Evolutionary conservation across 2,888 invertebrate genomes (phyloP).

Genomic region (Polydrusus tereticollis): DNA sequence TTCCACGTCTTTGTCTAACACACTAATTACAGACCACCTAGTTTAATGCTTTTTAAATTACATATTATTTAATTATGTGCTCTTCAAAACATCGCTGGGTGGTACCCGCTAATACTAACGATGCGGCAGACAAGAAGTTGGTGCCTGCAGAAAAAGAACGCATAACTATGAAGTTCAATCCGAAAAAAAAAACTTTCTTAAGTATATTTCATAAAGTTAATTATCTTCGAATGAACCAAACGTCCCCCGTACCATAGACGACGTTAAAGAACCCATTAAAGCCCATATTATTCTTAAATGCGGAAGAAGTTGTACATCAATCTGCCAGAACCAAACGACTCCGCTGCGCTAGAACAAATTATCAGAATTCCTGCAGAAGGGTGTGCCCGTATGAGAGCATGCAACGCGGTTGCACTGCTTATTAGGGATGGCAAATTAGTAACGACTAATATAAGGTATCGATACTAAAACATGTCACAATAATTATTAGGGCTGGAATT

Average conservation of each 20-base stretch:
- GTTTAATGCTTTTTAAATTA: slow-evolving; percentile 8
- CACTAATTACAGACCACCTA: background rate
- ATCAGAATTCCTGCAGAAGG: slow-evolving; percentile 8
- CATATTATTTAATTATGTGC: background rate
- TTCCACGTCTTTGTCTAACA: background rate
- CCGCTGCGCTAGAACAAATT: slow-evolving; percentile 14
- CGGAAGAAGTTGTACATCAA: slow-evolving; percentile 2
- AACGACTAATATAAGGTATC: too few relatives aligned
- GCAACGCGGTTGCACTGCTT: slow-evolving; percentile 1
- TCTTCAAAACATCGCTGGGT: background rate
- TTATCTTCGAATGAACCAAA: too few relatives aligned
- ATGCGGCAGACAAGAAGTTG: background rate
- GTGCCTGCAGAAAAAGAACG: background rate
- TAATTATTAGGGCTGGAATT: too few relatives aligned
- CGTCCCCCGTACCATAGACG: background rate
- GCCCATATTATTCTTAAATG: background rate
- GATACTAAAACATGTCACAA: too few relatives aligned
- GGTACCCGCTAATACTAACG: background rate
- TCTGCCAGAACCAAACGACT: slow-evolving; percentile 5
- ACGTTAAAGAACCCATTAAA: slow-evolving; percentile 3
- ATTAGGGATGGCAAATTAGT: too few relatives aligned
- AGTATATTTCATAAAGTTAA: too few relatives aligned
- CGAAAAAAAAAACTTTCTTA: background rate
- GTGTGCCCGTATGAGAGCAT: slow-evolving; percentile 1
- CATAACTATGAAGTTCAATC: background rate